phyloP scores from a whole-genome alignment of 2,797 vertebrate species.

The Squalus acanthias region DNA sequence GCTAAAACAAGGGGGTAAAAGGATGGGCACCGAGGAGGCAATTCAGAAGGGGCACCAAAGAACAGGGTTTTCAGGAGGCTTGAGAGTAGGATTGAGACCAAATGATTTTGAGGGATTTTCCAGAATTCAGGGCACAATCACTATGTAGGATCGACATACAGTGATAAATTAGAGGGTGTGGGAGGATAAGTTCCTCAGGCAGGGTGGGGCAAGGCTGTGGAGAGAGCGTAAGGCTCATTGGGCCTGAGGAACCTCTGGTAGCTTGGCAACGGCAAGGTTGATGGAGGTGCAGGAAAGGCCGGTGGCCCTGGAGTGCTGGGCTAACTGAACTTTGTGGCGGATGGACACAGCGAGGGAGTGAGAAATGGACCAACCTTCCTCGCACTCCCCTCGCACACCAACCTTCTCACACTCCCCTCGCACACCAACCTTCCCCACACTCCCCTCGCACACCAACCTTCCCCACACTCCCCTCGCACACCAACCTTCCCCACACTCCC shows the following conservation, averaged over 20 bases:
- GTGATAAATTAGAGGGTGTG: background rate
- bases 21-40: background rate
- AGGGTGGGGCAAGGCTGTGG: background rate
- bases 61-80: background rate
- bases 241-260: too few relatives aligned
- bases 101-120: background rate
- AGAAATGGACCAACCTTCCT: too few relatives aligned
- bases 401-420: too few relatives aligned
- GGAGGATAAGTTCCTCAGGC: background rate
- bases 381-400: background rate
- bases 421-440: too few relatives aligned
- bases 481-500: too few relatives aligned
- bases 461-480: background rate
- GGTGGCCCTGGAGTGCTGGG: background rate
- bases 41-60: background rate
- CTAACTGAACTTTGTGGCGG: background rate
- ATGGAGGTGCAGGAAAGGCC: background rate
- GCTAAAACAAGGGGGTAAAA: background rate
- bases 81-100: background rate
- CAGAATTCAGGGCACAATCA: background rate
- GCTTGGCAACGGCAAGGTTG: background rate
- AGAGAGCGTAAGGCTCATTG: background rate
- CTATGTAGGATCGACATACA: too few relatives aligned
- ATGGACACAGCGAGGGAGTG: background rate
- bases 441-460: background rate